A percentile compares a stretch with the other conserved stretches of the same genome.
These are phyloP conservation scores for Chelonoidis abingdonii DNA, from an alignment of 2,113 vertebrate genomes.

Conservation along the genomic window DNA sequence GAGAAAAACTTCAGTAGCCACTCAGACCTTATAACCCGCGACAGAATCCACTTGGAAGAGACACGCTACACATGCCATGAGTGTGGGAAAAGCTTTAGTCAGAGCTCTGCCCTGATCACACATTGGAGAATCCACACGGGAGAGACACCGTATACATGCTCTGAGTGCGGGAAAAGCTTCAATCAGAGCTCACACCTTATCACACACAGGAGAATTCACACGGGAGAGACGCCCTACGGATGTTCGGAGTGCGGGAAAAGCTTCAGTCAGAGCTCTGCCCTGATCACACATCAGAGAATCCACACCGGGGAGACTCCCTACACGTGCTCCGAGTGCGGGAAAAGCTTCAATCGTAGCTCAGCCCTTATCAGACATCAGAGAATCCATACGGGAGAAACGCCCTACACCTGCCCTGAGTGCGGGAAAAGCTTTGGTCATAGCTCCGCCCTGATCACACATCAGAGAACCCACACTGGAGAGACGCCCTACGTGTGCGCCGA, in stretches of 20 bases:
- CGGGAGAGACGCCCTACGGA: not conserved
- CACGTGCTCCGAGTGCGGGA: not conserved
- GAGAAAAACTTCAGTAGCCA: no score
- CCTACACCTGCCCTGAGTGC: not conserved
- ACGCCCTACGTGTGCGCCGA: not conserved
- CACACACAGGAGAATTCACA: not conserved
- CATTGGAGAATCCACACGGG: not conserved
- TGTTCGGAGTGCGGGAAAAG: not conserved
- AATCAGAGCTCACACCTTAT: not conserved
- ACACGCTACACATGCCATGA: no score
- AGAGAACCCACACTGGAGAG: not conserved
- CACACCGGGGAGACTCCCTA: not conserved
- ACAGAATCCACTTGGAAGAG: no score
- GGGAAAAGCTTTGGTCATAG: not conserved
- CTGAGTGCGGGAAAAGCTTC: not conserved
- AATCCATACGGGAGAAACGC: not conserved
- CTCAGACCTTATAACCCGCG: no score
- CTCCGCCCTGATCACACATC: not conserved
- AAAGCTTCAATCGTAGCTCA: not conserved
- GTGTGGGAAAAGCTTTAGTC: not conserved
- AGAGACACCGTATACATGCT: not conserved
- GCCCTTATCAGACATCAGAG: not conserved
- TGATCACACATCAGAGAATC: not conserved
- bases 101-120: not conserved
- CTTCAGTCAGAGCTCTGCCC: not conserved